Base-by-base conservation (phyloP, 2,797 vertebrate genomes). In the Australoheros facetus region DNA sequence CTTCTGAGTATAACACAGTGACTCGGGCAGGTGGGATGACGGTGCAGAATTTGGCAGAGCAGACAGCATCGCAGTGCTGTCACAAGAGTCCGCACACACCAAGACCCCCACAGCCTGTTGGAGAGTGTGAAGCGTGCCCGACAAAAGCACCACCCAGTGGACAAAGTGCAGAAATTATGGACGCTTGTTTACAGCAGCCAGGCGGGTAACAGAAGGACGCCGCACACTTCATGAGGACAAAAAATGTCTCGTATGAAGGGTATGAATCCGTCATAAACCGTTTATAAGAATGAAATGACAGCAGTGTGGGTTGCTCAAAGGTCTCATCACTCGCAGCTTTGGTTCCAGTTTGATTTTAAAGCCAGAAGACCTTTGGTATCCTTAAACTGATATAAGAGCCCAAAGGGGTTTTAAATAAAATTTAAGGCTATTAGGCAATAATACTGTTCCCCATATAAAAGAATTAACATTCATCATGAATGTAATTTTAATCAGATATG, bases 61-160 rank as follows among this genome's bases (percentile, higher is more conserved):
- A 32, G 53, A 56, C 34, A n/a, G 45, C 14, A 55, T 81, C 54
- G 21, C 26, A 56, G 77, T 69, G 82, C 82, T 70, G 77, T 75
- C 59, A 59, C 56, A 70, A 64, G 14, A 45, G n/a, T 72, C 12
- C 21, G 12, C 71, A 79, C 53, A 71, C 51, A 62, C 57, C 37
- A n/a, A 32, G 14, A 60, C 51, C 32, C 42, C 74, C 59, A 42
- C 37, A 37, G 60, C 34, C 54, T 51, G 79, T 14, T 3, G 28
- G 14, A 42, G 54, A 19, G 39, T 59, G 28, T 57, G 32, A 39
- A 14, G 37, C 54, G 70, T n/a, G 48, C 17, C 71, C 75, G 77
- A 78, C 76, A 66, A 60, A 85, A 71, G 91, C 90, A n/a, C 86
- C 92, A 86, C 85, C 87, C 70, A 81, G 88, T 70, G 92, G 89